phyloP scores from a whole-genome alignment of 2,888 invertebrate species.

The Pemphredon lugubris region DNA sequence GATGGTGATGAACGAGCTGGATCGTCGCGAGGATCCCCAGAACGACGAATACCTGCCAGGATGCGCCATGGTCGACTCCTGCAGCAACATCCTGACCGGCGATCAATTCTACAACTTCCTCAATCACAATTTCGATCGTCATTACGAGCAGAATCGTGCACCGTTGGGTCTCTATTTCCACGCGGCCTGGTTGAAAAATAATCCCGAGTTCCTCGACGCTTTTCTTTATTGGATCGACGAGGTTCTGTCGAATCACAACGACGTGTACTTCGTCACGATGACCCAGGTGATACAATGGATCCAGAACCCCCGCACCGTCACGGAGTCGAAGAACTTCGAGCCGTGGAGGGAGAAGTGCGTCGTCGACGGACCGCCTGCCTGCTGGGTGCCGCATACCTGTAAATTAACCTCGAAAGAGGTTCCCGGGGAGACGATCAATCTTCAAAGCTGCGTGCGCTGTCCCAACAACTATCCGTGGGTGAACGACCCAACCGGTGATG shows the following conservation, averaged over 20 bases:
- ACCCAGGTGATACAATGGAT: slow-evolving; percentile 98
- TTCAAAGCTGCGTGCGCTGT: slow-evolving; percentile 96
- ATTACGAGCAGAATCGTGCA: slow-evolving; percentile 94
- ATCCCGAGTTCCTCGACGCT: slow-evolving; percentile 95
- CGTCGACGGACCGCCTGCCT: slow-evolving; percentile 91
- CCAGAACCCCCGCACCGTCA: slow-evolving; percentile 92
- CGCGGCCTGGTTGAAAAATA: slow-evolving; percentile 96
- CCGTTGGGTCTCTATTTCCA: slow-evolving; percentile 96
- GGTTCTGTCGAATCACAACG: slow-evolving; percentile 91
- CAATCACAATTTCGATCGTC: slow-evolving; percentile 95
- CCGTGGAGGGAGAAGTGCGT: slow-evolving; percentile 97
- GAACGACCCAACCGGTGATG: slow-evolving; percentile 94
- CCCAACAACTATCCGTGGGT: slow-evolving; percentile 98
- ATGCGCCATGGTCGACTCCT: slow-evolving; percentile 97
- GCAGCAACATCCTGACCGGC: slow-evolving; percentile 94
- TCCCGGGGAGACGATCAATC: slow-evolving; percentile 95
- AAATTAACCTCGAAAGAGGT: slow-evolving; percentile 96
- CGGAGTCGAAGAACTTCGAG: slow-evolving; percentile 95
- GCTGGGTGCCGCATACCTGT: slow-evolving; percentile 95
- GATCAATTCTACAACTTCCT: slow-evolving; percentile 97
- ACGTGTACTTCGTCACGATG: slow-evolving; percentile 97
- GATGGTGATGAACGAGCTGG: slow-evolving; percentile 97
- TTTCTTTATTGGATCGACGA: slow-evolving; percentile 97
- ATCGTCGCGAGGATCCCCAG: slow-evolving; percentile 93
- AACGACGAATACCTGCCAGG: slow-evolving; percentile 95